Conservation (phyloP, 2,797 vertebrate species). For the Menidia menidia region DNA sequence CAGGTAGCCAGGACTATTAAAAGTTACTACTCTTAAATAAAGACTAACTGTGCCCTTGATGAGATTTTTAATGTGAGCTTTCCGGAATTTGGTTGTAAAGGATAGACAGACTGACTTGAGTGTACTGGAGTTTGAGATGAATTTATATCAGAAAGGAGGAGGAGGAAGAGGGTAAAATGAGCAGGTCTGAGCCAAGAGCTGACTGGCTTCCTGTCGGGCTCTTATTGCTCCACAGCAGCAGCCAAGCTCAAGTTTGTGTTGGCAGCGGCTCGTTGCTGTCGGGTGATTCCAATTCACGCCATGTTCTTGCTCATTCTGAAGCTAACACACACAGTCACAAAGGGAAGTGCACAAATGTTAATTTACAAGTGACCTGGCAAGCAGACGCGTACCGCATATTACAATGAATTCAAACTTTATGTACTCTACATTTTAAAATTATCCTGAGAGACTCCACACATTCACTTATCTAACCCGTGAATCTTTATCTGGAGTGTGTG, state of each 20-base stretch:
- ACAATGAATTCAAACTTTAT: slow-evolving; percentile 3
- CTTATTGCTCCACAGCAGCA: slow-evolving; percentile 63
- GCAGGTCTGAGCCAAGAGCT: slow-evolving; percentile 49
- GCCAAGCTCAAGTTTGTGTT: slow-evolving; percentile 81
- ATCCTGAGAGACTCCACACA: slow-evolving; percentile 15
- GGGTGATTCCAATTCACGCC: slow-evolving; percentile 66
- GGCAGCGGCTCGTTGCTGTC: slow-evolving; percentile 61
- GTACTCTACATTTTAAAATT: slow-evolving; percentile 30
- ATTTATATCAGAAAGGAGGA: slow-evolving; percentile 33
- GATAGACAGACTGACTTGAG: slow-evolving; percentile 31
- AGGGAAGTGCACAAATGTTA: slow-evolving; percentile 15
- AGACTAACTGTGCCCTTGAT: slow-evolving; percentile 21
- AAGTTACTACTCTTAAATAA: slow-evolving; percentile 15
- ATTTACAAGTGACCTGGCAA: slow-evolving; percentile 31
- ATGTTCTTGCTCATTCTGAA: slow-evolving; percentile 30
- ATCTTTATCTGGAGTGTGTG: slow-evolving; percentile 40
- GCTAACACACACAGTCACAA: slow-evolving; percentile 1
- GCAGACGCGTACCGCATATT: slow-evolving; percentile 3
- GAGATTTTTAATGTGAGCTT: slow-evolving; percentile 3
- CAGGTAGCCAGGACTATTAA: slow-evolving; percentile 46
- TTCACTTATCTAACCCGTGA: not conserved
- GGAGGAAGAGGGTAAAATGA: not conserved
- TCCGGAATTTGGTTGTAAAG: slow-evolving; percentile 16
- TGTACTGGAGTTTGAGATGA: slow-evolving; percentile 37
- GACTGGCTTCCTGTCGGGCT: slow-evolving; percentile 67